These are phyloP conservation scores for Silurus asotus DNA, from an alignment of 2,113 vertebrate genomes.

Conservation along the genomic window DNA sequence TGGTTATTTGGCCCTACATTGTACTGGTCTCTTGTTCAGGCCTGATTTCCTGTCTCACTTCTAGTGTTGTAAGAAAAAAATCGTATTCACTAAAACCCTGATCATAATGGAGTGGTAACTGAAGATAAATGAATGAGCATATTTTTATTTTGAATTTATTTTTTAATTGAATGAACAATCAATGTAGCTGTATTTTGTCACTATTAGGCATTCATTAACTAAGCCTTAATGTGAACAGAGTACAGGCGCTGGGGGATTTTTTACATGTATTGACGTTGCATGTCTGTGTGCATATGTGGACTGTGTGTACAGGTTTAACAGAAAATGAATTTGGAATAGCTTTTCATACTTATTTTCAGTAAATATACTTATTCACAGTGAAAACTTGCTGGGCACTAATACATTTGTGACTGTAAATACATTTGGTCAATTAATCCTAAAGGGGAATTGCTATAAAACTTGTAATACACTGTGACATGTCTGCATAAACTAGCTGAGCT, in stretches of 20 bases:
- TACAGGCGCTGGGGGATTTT: background rate
- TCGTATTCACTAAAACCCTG: background rate
- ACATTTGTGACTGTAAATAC: background rate
- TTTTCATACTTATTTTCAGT: slow-evolving; percentile 61
- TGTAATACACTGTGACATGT: background rate
- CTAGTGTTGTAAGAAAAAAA: background rate
- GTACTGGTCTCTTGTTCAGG: background rate
- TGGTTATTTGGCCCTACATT: background rate
- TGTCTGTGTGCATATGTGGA: background rate
- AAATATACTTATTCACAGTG: slow-evolving; percentile 2
- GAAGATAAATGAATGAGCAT: background rate
- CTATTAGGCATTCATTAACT: background rate
- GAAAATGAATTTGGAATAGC: slow-evolving; percentile 62
- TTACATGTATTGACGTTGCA: background rate
- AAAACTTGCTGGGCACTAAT: background rate
- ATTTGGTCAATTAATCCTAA: background rate
- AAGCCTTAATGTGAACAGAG: background rate
- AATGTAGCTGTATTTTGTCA: background rate
- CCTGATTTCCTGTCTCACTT: background rate
- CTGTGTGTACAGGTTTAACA: slow-evolving; percentile 45
- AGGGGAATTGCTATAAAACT: background rate
- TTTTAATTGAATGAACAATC: background rate
- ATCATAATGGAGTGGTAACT: background rate
- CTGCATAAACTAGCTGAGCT: background rate
- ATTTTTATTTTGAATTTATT: background rate